Percentiles rank a stretch among this genome's conserved stretches.
Conservation (phyloP, 2,797 vertebrate species). For the Myotis findleyi region DNA sequence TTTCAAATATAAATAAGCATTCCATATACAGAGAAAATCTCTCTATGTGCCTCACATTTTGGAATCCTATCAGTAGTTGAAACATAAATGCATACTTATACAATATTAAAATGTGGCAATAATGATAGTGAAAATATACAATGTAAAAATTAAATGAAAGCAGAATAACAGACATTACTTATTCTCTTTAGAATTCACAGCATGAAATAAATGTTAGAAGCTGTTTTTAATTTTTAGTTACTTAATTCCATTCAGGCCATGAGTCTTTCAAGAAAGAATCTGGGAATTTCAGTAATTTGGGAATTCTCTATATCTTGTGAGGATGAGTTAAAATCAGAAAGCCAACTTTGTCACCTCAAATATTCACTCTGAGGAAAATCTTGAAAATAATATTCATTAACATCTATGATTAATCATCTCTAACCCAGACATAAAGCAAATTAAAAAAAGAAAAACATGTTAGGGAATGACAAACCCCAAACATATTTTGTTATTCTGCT, state of each 20-base stretch:
- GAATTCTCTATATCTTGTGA: background rate
- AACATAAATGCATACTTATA: background rate
- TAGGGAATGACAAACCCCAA: background rate
- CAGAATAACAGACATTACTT: background rate
- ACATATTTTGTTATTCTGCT: background rate
- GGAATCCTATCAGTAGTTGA: constrained; percentile 13
- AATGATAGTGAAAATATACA: background rate
- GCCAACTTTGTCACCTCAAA: background rate
- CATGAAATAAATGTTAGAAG: background rate
- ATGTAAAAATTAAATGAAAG: constrained; percentile 22
- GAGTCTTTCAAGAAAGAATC: background rate
- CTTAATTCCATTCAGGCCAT: background rate
- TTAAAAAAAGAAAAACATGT: background rate
- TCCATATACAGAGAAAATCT: background rate
- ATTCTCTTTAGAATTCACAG: background rate
- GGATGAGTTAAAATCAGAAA: constrained; percentile 46
- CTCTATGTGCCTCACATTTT: background rate
- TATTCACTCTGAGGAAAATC: constrained; percentile 40
- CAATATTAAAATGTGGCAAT: background rate
- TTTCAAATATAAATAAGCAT: constrained; percentile 23
- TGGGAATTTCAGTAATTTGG: background rate
- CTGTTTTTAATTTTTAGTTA: constrained; percentile 40
- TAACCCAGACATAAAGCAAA: background rate
- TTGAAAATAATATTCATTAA: background rate
- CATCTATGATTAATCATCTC: constrained; percentile 1